These are phyloP conservation scores for Cuniculus paca DNA, from an alignment of 2,797 vertebrate species.

Conservation along the genomic window DNA sequence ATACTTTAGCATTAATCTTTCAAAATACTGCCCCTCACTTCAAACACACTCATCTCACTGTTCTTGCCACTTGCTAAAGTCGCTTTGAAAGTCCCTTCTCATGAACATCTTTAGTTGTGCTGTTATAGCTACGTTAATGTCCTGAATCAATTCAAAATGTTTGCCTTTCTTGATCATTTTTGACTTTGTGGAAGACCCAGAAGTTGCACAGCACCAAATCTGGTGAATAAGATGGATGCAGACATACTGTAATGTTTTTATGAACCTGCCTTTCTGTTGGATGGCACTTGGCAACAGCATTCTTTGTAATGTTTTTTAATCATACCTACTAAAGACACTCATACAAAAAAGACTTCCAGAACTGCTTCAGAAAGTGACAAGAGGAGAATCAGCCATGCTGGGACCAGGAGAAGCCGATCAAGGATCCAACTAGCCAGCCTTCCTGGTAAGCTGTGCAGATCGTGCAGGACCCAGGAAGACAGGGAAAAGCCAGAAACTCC, in stretches of 20 bases:
- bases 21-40: background rate
- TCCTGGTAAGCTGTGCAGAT: too few species aligned
- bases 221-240: background rate
- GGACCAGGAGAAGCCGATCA: too few species aligned
- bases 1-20: background rate
- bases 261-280: background rate
- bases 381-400: too few species aligned
- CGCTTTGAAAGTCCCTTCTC: background rate
- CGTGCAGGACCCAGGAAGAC: too few species aligned
- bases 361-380: background rate
- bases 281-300: background rate
- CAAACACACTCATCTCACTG: background rate
- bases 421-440: too few species aligned
- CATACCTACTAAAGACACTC: background rate
- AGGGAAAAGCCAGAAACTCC: too few species aligned
- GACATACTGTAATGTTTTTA: background rate
- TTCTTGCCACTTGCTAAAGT: background rate
- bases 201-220: background rate
- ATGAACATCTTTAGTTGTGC: background rate
- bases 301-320: background rate
- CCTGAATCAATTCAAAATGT: background rate
- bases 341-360: background rate
- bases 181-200: background rate
- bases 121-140: background rate
- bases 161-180: background rate